Base-by-base conservation (phyloP, 2,113 vertebrate species). In the Marmota flaviventris region DNA sequence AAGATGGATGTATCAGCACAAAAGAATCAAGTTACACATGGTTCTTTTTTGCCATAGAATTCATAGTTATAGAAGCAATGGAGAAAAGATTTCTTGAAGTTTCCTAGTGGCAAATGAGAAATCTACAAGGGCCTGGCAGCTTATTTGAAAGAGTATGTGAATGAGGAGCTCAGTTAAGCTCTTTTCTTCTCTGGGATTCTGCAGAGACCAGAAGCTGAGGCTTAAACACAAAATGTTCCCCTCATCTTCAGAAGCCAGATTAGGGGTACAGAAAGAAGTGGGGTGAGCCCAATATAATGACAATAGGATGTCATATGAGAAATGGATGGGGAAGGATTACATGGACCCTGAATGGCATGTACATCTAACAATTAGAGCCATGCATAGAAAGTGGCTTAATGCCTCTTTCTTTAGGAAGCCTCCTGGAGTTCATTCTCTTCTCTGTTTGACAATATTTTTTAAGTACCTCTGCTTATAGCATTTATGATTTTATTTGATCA, bases 31-130 rank as follows among this genome's bases (percentile, higher is more conserved):
- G 48, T 72, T 92, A 37, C 69, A 34, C 2, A 5, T 83, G n/a
- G 56, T 32, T 27, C 17, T 88, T 81, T 63, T 85, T 81, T 69
- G 42, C 29, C 48, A 27, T 70, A 83, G 69, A 94, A 76, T 79
- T 88, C 67, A 61, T 56, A 86, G 39, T 53, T 61, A 25, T 24
- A 83, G 22, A 86, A 65, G 61, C 48, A 85, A 85, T n/a, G 58
- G 39, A 91, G 34, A 79, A 72, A 93, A 83, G 65, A 81, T 90
- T 95, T 85, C 58, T 73, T 48, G 72, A 93, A 25, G 4, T 34
- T 69, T 58, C 79, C 91, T 63, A 63, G 67, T 72, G n/a, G n/a
- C 86, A 82, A 58, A 48, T 76, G 76, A 85, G 89, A 92, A 93
- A 45, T 6, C 18, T 77, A 6, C 34, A 78, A 70, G 20, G 39